Evolutionary conservation across 1,140 invertebrate species (phyloP), one percentile per base, ranked within the genome.

Genomic region (Tetramorium simillimum): DNA sequence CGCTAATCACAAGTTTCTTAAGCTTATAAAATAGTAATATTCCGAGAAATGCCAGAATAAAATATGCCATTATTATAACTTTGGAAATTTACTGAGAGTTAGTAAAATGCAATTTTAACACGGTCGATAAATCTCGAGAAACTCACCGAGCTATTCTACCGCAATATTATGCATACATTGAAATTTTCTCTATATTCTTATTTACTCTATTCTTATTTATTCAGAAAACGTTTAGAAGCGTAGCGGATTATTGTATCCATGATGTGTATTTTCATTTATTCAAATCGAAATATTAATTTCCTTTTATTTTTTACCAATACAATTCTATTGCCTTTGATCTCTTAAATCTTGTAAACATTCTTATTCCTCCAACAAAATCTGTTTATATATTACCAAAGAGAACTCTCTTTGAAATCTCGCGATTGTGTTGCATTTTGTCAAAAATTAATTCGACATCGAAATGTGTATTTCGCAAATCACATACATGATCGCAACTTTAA

Each of bases 201-300:
- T 33, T 21, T 18, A 37, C 7, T 33, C 33, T 33, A 33, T 33
- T 33, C 33, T 33, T 33, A 33, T 33, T 33, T 40, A 37, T 24
- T 43, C 40, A n/a, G 43, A 46, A 40, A 28, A 67, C 14, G 7
- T 80, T 51, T 67, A 51, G 14, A 67, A 62, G 3, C 33, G 14
- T 21, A 80, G 4, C 62, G 3, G 28, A 40, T 37, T 46, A 18
- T 12, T 51, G 3, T 10, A 10, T 63, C 14, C 10, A 49, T 1
- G 14, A 24, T 21, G 14, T 37, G 1, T 21, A 21, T 73, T 28
- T 73, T n/a, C n/a, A 28, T 4, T 4, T 37, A n/a, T 69, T 72
- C 33, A 18, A 33, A 81, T 78, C 43, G 46, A 46, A 49, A 37
- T 24, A 28, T 60, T 40, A 58, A 73, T 82, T 82, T 72, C 51